Percentiles rank a stretch among this genome's conserved stretches.
Evolutionary conservation across 2,888 invertebrate species (phyloP).

Genomic region (Calameuta idolon): DNA sequence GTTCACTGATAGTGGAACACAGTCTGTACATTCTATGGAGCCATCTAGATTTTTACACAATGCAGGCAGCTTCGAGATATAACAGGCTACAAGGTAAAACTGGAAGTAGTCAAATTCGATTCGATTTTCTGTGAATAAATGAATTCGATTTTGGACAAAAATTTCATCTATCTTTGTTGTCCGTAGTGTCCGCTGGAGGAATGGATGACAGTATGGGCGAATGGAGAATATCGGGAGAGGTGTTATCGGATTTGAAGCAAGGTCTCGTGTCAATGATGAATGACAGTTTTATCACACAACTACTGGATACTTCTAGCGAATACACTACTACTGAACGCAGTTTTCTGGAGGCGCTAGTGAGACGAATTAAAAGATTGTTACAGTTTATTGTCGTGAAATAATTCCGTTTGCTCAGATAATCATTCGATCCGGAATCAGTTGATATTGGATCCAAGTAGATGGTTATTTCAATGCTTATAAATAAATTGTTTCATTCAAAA

Average conservation of each 20-base stretch:
- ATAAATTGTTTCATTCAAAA: not conserved
- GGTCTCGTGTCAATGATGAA: conserved; percentile 80
- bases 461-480: not conserved
- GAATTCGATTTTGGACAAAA: not conserved
- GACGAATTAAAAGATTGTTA: conserved; percentile 83
- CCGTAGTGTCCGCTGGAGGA: conserved; percentile 39
- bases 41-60: conserved; percentile 79
- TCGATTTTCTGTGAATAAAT: conserved; percentile 1
- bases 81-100: conserved; percentile 49
- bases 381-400: conserved; percentile 79
- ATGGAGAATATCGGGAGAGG: conserved; percentile 73
- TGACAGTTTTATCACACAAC: conserved; percentile 81
- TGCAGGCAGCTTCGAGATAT: conserved; percentile 70
- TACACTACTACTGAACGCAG: conserved; percentile 75
- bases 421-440: not conserved
- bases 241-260: conserved; percentile 77
- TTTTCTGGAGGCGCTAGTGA: conserved; percentile 80
- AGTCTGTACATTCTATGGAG: conserved; percentile 83
- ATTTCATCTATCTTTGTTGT: conserved; percentile 16
- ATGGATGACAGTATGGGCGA: conserved; percentile 55
- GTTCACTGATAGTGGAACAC: conserved; percentile 77
- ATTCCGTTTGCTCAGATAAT: conserved; percentile 22
- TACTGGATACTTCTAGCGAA: conserved; percentile 78
- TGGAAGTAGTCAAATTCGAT: not conserved
- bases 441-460: not conserved